These are phyloP conservation scores for Bolborhynchus lineola DNA, from an alignment of 2,113 vertebrate genomes.

Conservation along the genomic window DNA sequence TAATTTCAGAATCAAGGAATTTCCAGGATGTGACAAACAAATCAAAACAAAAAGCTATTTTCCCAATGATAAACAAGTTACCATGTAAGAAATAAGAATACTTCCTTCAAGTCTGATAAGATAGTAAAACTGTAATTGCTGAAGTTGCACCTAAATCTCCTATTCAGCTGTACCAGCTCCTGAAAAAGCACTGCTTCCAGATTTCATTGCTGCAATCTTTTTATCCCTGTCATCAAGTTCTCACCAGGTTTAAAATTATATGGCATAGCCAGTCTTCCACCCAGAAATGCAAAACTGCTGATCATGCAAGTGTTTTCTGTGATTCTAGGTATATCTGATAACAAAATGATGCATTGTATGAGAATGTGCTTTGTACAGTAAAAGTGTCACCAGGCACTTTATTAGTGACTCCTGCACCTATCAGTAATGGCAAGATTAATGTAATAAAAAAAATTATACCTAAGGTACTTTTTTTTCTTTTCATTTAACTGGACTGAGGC, in stretches of 20 bases:
- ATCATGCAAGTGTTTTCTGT: neutral
- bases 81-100: neutral
- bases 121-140: neutral
- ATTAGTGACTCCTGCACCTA: neutral
- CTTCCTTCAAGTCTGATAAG: neutral
- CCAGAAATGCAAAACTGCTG: neutral
- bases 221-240: neutral
- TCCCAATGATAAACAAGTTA: neutral
- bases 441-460: neutral
- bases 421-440: neutral
- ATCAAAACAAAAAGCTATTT: neutral
- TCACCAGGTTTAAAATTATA: neutral
- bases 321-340: neutral
- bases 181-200: neutral
- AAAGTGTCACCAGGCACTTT: neutral
- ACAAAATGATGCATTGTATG: neutral
- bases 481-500: neutral
- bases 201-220: neutral
- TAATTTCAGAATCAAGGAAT: neutral
- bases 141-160: neutral
- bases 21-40: neutral
- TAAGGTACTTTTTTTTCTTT: neutral
- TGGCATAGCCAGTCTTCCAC: neutral
- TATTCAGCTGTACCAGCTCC: neutral
- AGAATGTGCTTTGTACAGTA: neutral